Conservation (phyloP, 2,888 invertebrate genomes). For the Drosophila buzzatii region DNA sequence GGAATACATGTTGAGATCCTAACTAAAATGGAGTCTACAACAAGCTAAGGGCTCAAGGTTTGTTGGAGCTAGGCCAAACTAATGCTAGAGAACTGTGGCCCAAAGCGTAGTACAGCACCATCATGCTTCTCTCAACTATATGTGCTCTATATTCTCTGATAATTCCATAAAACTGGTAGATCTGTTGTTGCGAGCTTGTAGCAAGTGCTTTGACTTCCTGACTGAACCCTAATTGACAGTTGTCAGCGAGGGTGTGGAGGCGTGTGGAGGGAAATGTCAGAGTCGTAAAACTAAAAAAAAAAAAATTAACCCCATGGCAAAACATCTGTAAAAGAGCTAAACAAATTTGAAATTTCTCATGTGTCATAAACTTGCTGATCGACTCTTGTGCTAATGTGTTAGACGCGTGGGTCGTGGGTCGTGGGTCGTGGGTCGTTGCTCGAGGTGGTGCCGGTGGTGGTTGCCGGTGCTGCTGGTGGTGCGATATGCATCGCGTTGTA, state of each 20-base stretch:
- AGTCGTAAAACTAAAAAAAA: not conserved
- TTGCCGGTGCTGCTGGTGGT: not conserved
- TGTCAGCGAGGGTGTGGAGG: not conserved
- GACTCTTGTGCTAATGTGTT: constrained; percentile 3
- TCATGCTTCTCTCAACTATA: not conserved
- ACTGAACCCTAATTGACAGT: not conserved
- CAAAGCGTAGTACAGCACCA: too few species aligned
- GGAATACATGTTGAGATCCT: not conserved
- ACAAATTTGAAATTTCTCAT: constrained; percentile 4
- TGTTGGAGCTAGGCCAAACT: too few species aligned
- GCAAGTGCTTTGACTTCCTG: constrained; percentile 4
- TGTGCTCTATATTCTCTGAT: not conserved
- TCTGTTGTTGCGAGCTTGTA: not conserved
- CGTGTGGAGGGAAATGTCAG: not conserved
- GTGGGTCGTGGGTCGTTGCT: constrained; percentile 2
- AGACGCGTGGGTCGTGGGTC: not conserved
- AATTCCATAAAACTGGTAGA: not conserved
- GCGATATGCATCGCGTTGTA: constrained; percentile 5
- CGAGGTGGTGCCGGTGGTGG: constrained; percentile 1
- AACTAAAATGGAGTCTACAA: not conserved
- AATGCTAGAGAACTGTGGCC: too few species aligned
- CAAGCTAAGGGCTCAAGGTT: not conserved
- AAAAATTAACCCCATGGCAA: constrained; percentile 3
- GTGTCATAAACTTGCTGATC: constrained; percentile 2
- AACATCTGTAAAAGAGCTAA: constrained; percentile 9